Evolutionary conservation across 2,888 invertebrate species (phyloP).

Genomic region (Norana najaformis): DNA sequence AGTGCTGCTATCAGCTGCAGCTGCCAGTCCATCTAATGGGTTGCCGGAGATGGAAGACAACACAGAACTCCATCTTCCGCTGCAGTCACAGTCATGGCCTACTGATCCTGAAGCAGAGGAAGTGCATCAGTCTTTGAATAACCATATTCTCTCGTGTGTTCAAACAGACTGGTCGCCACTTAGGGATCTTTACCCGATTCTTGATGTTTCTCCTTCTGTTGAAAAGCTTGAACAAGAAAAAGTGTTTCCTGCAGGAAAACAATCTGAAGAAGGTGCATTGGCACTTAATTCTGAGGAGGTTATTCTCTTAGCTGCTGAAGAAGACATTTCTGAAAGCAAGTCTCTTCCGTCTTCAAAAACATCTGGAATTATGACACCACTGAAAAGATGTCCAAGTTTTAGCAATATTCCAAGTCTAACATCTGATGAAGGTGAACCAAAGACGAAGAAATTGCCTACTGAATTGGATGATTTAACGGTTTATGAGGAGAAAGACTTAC

Average conservation of each 20-base stretch:
- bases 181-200: constrained; percentile 63
- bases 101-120: neutral
- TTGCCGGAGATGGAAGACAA: neutral
- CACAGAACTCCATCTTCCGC: neutral
- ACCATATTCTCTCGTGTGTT: constrained; percentile 45
- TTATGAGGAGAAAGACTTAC: neutral
- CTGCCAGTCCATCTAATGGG: neutral
- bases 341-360: neutral
- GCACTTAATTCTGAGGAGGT: neutral
- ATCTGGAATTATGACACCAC: constrained; percentile 18
- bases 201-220: constrained; percentile 64
- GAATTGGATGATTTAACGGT: neutral
- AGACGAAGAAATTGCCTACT: neutral
- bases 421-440: neutral
- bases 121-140: neutral
- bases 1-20: neutral
- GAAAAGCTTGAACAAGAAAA: constrained; percentile 62
- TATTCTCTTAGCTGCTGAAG: neutral
- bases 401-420: constrained; percentile 31
- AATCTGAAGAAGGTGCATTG: neutral
- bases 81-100: neutral
- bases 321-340: neutral
- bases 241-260: constrained; percentile 51
- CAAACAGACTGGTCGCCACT: constrained; percentile 62
- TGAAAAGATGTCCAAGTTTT: constrained; percentile 32